Conservation (phyloP, 53 echinoderm and acorn worm genomes). For the Holothuria leucospilota region DNA sequence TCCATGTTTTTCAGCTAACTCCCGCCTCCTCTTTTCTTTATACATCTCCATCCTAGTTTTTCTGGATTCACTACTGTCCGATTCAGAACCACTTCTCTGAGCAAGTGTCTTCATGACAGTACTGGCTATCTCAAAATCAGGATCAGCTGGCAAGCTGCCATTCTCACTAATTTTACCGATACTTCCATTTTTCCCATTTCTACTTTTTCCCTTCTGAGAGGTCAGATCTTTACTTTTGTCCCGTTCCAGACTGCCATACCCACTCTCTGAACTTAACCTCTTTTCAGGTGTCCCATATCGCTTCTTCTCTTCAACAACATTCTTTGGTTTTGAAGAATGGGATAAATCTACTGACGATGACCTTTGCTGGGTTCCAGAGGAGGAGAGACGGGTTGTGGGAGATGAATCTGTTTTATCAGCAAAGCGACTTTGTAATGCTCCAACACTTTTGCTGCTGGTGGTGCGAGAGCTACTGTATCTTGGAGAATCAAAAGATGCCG, state of each 20-base stretch:
- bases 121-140: not conserved
- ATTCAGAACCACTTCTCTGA: constrained; percentile 75
- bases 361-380: not conserved
- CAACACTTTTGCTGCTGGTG: constrained; percentile 46
- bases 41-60: constrained; percentile 81
- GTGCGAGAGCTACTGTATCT: not conserved
- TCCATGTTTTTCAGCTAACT: constrained; percentile 93
- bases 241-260: constrained; percentile 73
- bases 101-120: constrained; percentile 47
- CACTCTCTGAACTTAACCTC: constrained; percentile 75
- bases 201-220: not conserved
- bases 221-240: constrained; percentile 47
- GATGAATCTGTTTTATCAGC: constrained; percentile 20
- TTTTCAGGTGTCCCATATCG: constrained; percentile 19
- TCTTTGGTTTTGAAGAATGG: not conserved
- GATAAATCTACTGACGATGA: not conserved
- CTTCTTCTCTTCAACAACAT: constrained; percentile 19
- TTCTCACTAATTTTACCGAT: constrained; percentile 9
- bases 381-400: not conserved
- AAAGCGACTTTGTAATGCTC: constrained; percentile 36
- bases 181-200: not conserved
- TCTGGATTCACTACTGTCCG: constrained; percentile 75
- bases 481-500: constrained; percentile 66
- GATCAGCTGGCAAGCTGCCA: not conserved
- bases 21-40: constrained; percentile 91